Conservation (phyloP, 1,140 invertebrate species). For the Xylocopa sonorina region DNA sequence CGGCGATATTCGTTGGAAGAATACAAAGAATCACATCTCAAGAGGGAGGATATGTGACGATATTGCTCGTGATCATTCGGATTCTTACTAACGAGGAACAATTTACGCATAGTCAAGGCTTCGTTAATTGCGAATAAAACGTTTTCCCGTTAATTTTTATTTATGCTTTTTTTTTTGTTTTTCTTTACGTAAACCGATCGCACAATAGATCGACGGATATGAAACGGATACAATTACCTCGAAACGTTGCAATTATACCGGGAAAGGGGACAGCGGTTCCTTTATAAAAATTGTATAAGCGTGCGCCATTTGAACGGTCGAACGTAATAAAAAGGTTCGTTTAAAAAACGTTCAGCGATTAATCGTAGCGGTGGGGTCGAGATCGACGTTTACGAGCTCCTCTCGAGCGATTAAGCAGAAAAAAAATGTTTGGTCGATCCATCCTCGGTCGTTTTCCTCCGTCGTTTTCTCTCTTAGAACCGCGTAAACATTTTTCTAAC, state of each 20-base stretch:
- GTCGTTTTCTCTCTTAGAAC: background rate
- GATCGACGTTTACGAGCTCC: background rate
- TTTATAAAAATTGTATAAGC: slow-evolving; percentile 53
- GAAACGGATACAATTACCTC: slow-evolving; percentile 22
- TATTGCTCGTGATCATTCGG: slow-evolving; percentile 56
- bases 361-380: background rate
- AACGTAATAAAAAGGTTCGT: slow-evolving; percentile 25
- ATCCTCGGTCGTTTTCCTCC: background rate
- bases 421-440: slow-evolving; percentile 34
- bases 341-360: background rate
- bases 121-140: slow-evolving; percentile 27
- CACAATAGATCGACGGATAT: slow-evolving; percentile 49
- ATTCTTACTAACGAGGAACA: slow-evolving; percentile 45
- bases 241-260: slow-evolving; percentile 5
- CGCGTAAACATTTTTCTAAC: background rate
- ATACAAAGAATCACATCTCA: slow-evolving; percentile 55
- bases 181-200: slow-evolving; percentile 31
- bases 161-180: background rate
- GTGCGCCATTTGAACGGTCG: slow-evolving; percentile 8
- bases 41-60: slow-evolving; percentile 59
- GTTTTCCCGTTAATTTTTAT: no score
- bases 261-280: slow-evolving; percentile 16
- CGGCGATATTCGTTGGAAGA: slow-evolving; percentile 47
- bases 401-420: background rate
- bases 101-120: slow-evolving; percentile 15